Evolutionary conservation across 2,113 vertebrate genomes (phyloP), one percentile per base, ranked within the genome.

Genomic region (Monarcha castaneiventris): DNA sequence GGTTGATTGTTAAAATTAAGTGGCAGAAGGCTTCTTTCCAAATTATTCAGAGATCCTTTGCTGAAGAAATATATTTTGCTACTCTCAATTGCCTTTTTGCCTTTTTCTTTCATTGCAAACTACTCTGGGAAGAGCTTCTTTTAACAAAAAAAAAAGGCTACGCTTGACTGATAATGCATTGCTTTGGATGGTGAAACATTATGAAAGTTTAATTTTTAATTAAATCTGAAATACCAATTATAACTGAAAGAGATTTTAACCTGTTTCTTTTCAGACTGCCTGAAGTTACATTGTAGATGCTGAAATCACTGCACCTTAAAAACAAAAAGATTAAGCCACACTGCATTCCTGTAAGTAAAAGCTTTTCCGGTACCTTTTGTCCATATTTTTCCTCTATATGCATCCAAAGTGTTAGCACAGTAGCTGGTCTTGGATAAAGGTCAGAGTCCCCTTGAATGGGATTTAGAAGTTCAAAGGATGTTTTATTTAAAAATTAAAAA

Each of bases 191-290:
- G 98, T 98, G 98, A 98, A 98, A 98, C 98, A 98, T 98, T 98
- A 98, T 98, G 98, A 98, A 98, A 98, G 98, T 98, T 98, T 98
- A 98, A 98, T 98, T 98, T 98, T 98, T 98, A 98, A 98, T 98
- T 98, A 98, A 98, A 98, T 98, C 98, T 98, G 98, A 98, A 98
- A 98, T 98, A 98, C 97, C 98, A 98, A 98, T 98, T 98, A 98
- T 98, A 98, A 98, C 98, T 98, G 98, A 98, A 98, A 98, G 98
- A 98, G 98, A 98, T 98, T 98, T 98, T 98, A 98, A 98, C 98
- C 98, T 98, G 98, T 98, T 98, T 98, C 98, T 98, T 98, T 98
- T 98, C 98, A 98, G 98, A 98, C 97, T 98, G 98, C 97, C 98
- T 98, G 98, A 98, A 98, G 98, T 98, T 98, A 98, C 97, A 97